Conservation (phyloP, 2,888 invertebrate species). For the Pocota personata region DNA sequence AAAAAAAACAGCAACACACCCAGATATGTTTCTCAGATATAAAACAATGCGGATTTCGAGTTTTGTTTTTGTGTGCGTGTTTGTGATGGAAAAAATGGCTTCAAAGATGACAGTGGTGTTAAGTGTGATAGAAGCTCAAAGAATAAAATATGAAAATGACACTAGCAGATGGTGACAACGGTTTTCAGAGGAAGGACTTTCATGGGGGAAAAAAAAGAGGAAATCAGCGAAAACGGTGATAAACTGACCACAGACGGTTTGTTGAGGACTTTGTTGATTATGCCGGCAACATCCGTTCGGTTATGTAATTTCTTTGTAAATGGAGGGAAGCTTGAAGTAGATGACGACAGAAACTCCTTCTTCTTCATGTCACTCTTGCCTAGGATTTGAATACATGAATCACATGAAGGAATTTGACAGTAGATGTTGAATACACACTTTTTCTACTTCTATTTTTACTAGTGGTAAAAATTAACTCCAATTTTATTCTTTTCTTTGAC, state of each 20-base stretch:
- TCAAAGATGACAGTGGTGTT: conserved; percentile 46
- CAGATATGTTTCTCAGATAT: conserved; percentile 57
- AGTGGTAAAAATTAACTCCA: too few species aligned
- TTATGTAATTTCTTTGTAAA: too few species aligned
- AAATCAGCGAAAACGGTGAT: conserved; percentile 39
- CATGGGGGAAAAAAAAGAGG: background rate
- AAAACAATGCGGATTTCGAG: conserved; percentile 57
- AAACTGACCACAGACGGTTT: conserved; percentile 62
- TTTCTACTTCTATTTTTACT: too few species aligned
- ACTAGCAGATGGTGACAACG: conserved; percentile 60
- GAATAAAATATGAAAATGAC: conserved; percentile 62
- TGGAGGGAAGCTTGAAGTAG: too few species aligned
- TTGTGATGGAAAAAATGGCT: conserved; percentile 1
- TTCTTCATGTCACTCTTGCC: too few species aligned
- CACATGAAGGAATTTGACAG: too few species aligned
- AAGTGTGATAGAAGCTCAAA: conserved; percentile 64
- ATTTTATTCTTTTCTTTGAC: too few species aligned
- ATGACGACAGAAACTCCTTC: too few species aligned
- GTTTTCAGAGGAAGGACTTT: background rate
- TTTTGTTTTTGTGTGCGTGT: conserved; percentile 5
- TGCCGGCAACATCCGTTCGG: background rate
- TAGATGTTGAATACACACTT: too few species aligned
- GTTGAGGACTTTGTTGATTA: conserved; percentile 46
- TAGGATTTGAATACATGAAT: too few species aligned
- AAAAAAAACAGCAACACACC: background rate